Evolutionary conservation across 2,113 vertebrate species (phyloP), one percentile per base, ranked within the genome.

Genomic region (Tragelaphus buxtoni): DNA sequence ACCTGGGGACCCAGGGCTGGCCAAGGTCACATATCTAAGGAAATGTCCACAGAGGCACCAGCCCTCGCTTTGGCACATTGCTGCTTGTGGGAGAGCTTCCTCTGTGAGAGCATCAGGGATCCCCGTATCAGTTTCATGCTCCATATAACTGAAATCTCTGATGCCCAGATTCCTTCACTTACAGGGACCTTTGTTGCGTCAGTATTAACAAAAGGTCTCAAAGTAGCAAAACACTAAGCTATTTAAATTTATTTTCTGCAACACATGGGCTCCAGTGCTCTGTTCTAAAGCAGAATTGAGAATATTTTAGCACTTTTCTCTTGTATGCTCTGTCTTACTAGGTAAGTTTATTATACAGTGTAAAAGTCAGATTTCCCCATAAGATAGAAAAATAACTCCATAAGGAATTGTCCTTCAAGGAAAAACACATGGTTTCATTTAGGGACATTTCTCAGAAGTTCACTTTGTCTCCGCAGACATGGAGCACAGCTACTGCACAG

Each of bases 251-350:
- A 94, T 95, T 93, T 42, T 60, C 28, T 58, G 30, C 16, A 14
- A 14, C 42, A 61, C 5, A 30, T 12, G 60, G 79, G 9, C 32
- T 80, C 77, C 45, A 17, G 49, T 69, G 22, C 42, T 94, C 32
- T 90, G 63, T 83, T 89, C 53, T 93, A 82, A 97, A 96, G 55
- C 88, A 88, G 11, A 97, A 69, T 18, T 35, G 45, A 96, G 58
- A 76, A 35, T 72, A 60, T 93, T 98, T 96, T 81, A 92, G 39
- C 88, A 94, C 20, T 92, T 49, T 97, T 53, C 82, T 60, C 8
- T 89, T 3, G 2, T 56, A 74, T 82, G 4, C 4, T 55, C 1
- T 45, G 55, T 26, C 35, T 53, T 94, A 47, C 90, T 89, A 42
- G 51, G 45, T 35, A 20, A 83, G 53, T 83, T 90, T 56, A 76